A percentile compares a stretch with the other conserved stretches of the same genome.
These are phyloP conservation scores for Ondatra zibethicus DNA, from an alignment of 2,113 vertebrate genomes.

Conservation along the genomic window DNA sequence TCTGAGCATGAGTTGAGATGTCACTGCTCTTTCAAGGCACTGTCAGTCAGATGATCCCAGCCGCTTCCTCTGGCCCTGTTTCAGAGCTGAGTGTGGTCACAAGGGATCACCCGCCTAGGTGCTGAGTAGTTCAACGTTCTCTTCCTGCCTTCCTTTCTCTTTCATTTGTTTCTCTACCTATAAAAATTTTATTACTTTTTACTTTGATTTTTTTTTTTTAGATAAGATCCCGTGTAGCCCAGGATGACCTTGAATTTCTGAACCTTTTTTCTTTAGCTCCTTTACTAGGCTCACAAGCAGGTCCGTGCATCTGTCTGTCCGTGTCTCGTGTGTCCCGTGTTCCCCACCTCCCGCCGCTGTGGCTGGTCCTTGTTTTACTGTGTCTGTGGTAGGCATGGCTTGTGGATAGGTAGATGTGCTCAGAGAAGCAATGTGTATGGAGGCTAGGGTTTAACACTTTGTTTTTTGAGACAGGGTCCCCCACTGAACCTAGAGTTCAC, in stretches of 20 bases:
- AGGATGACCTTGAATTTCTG: neutral
- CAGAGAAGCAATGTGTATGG: neutral
- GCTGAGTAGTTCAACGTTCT: neutral
- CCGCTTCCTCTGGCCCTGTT: neutral
- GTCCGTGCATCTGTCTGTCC: too few relatives aligned
- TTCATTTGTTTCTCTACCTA: neutral
- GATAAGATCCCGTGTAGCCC: neutral
- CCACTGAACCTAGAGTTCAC: neutral
- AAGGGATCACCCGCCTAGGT: neutral
- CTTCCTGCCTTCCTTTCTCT: neutral
- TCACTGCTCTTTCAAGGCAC: slow-evolving; percentile 16
- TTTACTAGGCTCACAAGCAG: neutral
- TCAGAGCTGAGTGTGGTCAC: neutral
- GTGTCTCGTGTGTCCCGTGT: too few relatives aligned
- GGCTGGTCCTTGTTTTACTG: neutral
- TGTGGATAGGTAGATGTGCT: too few relatives aligned
- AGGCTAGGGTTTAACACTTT: neutral
- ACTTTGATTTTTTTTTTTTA: neutral
- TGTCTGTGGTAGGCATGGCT: neutral
- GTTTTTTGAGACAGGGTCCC: neutral
- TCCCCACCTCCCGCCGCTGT: too few relatives aligned
- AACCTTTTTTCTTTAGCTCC: neutral
- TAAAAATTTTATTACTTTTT: neutral
- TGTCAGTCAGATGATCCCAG: neutral
- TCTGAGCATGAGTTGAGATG: slow-evolving; percentile 33